Evolutionary conservation across 2,888 invertebrate genomes (phyloP), one percentile per base, ranked within the genome.

Genomic region (Habrosyne pyritoides): DNA sequence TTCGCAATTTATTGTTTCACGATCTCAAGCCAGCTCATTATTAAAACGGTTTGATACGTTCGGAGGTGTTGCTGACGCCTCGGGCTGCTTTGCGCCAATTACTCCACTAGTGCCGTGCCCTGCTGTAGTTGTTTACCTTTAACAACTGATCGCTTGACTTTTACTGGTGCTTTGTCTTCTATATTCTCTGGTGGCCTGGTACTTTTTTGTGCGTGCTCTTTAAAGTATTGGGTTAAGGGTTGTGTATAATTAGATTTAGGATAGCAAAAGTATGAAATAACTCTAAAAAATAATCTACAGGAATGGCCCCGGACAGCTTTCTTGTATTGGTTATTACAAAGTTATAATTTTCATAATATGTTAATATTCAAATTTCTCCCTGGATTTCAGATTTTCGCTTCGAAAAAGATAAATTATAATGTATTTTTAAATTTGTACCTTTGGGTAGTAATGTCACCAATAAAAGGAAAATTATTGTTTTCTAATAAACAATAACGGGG

Each of bases 1-100:
- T 86, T 91, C 82, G 91, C 91, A 92, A 91, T 92, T 92, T 92
- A 92, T 92, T 91, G 92, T 92, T 92, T 91, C 92, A 92, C 91
- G 92, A 92, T 92, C 89, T 89, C 87, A 81, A 82, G 81, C 84
- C 71, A 83, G 89, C 89, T 92, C 91, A 91, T 92, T 92, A 92
- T 92, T 92, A 92, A 92, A 92, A 91, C 91, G 89, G 91, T 91
- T 89, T 89, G 91, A 89, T 91, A 89, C 89, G 89, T 89, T 84
- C 76, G 81, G 86, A 92, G 92, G 92, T 92, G 92, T 92, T 91
- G 89, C 87, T 87, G 85, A 84, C 79, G 91, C 92, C 91, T 57
- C 78, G 60, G 91, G 91, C 88, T 67, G 70, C 73, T 77, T 82
- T 73, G 80, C 82, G 86, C 89, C 91, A 92, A 91, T 92, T 91